A percentile compares a stretch with the other conserved stretches of the same genome.
phyloP scores from a whole-genome alignment of 1,140 invertebrate species.

The Lanistes nyassanus region DNA sequence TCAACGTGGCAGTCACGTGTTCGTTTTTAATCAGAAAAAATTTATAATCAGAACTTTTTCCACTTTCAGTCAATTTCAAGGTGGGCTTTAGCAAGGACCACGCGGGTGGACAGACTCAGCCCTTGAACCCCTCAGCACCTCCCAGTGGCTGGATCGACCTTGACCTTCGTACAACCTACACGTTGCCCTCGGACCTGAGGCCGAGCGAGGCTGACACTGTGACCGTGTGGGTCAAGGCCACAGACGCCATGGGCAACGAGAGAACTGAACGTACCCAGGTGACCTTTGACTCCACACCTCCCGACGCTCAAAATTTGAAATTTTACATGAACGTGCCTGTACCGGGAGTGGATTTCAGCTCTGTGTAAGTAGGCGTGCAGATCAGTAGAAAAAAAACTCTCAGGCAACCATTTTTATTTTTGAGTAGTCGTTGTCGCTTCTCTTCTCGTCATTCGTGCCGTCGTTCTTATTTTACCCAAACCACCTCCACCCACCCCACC shows the following conservation, averaged over 20 bases:
- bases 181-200: neutral
- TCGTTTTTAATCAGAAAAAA: too few species aligned
- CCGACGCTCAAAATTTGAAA: neutral
- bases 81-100: neutral
- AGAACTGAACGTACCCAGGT: constrained; percentile 24
- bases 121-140: neutral
- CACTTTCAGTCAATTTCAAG: constrained; percentile 23
- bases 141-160: neutral
- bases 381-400: neutral
- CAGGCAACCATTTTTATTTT: neutral
- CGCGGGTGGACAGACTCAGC: neutral
- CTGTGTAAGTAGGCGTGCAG: neutral
- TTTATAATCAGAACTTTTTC: too few species aligned
- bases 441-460: neutral
- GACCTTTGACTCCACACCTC: constrained; percentile 30
- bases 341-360: constrained; percentile 3
- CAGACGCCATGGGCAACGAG: constrained; percentile 32
- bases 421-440: neutral
- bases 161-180: constrained; percentile 1
- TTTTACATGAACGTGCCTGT: constrained; percentile 16
- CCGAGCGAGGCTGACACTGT: constrained; percentile 23
- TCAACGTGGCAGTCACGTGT: too few species aligned
- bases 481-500: too few species aligned
- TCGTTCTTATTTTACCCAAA: too few species aligned
- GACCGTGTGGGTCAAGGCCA: constrained; percentile 36